Evolutionary conservation across 1,140 invertebrate genomes (phyloP), one percentile per base, ranked within the genome.

Genomic region (Temnothorax longispinosus): DNA sequence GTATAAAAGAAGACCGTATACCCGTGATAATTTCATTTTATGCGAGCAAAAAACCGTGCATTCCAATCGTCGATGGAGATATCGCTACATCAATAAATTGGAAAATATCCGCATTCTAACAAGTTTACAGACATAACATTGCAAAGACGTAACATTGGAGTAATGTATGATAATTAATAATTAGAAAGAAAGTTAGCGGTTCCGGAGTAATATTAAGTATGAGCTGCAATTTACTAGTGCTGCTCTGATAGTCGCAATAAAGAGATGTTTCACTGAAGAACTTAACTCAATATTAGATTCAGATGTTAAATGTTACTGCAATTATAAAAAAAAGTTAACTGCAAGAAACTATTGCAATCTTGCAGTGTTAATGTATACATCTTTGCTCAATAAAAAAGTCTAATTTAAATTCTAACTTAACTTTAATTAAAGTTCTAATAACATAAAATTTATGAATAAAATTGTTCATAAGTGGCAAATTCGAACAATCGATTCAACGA

Each of bases 21-120:
- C 38, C 32, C 11, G 11, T 5, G 21, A 71, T 71, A 81, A 81
- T 81, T 81, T 71, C 21, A 56, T 41, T 71, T 71, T 21, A 52
- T 56, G 41, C 7, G 2, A 11, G 21, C 21, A 56, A 65, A 81
- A 81, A 56, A n/a, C 11, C 52, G 27, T 13, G 15, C n/a, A 27
- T 69, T 41, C 15, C 10, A n/a, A 78, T 65, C 76, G 21, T 52
- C 44, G 32, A 54, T 69, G 11, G 5, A 67, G 47, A 62, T 77
- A 58, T 44, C 11, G 10, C 18, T 62, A 38, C 47, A 52, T 69
- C n/a, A 7, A 69, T 69, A 81, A 71, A 47, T 54, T 71, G 38
- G 18, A 71, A 56, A 44, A 44, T 41, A 71, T 81, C 64, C 64
- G 78, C 78, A 71, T 81, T 81, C 77, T 38, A 54, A 54, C n/a